These are phyloP conservation scores for Eudasyphora cyanicolor DNA, from an alignment of 2,888 invertebrate genomes.

Conservation along the genomic window DNA sequence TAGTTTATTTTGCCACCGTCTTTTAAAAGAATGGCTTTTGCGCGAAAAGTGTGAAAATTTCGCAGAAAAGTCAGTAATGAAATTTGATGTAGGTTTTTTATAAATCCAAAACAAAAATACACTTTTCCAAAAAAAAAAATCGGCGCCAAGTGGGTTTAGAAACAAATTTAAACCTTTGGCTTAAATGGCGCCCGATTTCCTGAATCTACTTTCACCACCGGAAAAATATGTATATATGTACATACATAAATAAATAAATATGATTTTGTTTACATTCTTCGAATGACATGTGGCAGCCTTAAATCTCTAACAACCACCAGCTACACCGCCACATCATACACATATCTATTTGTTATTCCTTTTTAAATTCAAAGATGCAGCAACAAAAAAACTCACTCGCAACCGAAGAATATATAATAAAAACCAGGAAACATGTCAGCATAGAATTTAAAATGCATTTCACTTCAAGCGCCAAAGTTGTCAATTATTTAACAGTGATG, in stretches of 20 bases:
- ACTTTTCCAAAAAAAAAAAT: neutral
- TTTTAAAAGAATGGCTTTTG: too few species aligned
- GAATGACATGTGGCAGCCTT: constrained; percentile 15
- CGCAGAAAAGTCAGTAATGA: too few species aligned
- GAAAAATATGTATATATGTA: too few species aligned
- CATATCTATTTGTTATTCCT: constrained; percentile 27
- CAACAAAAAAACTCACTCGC: neutral
- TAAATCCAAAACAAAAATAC: neutral
- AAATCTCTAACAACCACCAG: neutral
- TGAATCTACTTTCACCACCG: neutral
- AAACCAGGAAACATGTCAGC: constrained; percentile 27
- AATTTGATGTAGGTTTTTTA: too few species aligned
- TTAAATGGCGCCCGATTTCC: constrained; percentile 5
- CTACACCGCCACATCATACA: neutral
- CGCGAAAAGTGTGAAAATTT: too few species aligned
- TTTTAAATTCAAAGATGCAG: constrained; percentile 2
- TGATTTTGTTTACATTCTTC: constrained; percentile 24
- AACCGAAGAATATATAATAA: neutral
- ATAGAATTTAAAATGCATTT: constrained; percentile 64
- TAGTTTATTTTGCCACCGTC: too few species aligned
- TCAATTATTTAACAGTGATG: constrained; percentile 62
- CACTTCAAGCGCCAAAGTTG: constrained; percentile 64
- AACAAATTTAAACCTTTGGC: too few species aligned
- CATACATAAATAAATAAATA: constrained; percentile 15
- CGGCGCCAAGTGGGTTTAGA: neutral